Evolutionary conservation across 2,113 vertebrate genomes (phyloP).

Genomic region (Spizaetus ornatus): DNA sequence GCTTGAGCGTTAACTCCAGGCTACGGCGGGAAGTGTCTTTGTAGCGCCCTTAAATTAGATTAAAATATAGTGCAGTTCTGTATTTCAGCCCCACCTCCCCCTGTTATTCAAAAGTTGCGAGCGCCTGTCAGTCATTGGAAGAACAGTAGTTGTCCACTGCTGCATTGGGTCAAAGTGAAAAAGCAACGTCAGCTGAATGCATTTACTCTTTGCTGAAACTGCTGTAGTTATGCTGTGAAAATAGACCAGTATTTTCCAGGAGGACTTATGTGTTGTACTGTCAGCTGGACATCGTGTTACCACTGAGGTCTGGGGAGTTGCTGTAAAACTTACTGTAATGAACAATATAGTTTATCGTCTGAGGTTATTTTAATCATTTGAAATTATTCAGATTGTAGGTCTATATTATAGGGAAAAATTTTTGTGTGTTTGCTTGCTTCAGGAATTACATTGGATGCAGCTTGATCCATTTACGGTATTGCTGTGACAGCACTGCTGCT

Average conservation of each 20-base stretch:
- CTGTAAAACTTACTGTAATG: not conserved
- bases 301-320: not conserved
- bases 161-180: not conserved
- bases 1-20: not conserved
- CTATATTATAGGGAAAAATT: rapidly evolving
- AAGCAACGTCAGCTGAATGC: too few relatives aligned
- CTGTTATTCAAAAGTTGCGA: not conserved
- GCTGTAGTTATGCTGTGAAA: not conserved
- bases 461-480: not conserved
- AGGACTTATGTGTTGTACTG: rapidly evolving
- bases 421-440: not conserved
- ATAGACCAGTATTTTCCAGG: not conserved
- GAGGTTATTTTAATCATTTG: not conserved
- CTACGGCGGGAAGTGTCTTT: not conserved
- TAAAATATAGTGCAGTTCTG: not conserved
- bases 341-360: not conserved
- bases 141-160: not conserved
- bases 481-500: not conserved
- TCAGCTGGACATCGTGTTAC: too few relatives aligned
- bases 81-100: rapidly evolving
- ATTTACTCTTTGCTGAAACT: not conserved
- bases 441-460: not conserved
- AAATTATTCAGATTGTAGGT: not conserved
- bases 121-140: rapidly evolving
- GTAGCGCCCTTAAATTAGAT: too few relatives aligned